These are phyloP conservation scores for Channa maculata DNA, from an alignment of 2,113 vertebrate species.

Conservation along the genomic window DNA sequence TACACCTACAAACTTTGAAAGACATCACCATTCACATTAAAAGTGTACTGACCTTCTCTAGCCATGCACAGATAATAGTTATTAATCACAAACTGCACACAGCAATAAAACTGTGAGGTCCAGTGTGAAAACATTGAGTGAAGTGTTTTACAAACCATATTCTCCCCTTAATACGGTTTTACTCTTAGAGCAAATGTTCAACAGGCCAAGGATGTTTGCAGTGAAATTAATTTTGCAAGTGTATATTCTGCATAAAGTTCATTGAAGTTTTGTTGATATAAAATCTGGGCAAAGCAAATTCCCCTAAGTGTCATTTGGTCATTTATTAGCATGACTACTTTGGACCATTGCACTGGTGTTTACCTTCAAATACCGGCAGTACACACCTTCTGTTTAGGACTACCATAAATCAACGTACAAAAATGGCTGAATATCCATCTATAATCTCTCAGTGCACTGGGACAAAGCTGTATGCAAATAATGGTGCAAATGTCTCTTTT, in stretches of 20 bases:
- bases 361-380: conserved; percentile 69
- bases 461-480: conserved; percentile 50
- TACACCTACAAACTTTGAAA: not conserved
- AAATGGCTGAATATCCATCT: conserved; percentile 58
- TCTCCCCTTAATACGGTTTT: not conserved
- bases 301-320: conserved; percentile 1
- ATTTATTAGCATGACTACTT: conserved; percentile 31
- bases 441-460: conserved; percentile 40
- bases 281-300: conserved; percentile 7
- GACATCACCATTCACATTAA: no score
- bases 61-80: no score
- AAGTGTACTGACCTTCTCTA: no score
- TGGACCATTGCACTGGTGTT: conserved; percentile 27
- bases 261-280: not conserved
- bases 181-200: not conserved
- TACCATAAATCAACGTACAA: conserved; percentile 56
- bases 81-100: no score
- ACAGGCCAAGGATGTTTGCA: not conserved
- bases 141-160: not conserved
- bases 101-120: no score
- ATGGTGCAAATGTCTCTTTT: conserved; percentile 33
- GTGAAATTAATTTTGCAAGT: not conserved
- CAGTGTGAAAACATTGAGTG: no score
- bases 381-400: conserved; percentile 11
- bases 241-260: not conserved